Conservation (phyloP, 2,888 invertebrate species). For the Diaphora mendica region DNA sequence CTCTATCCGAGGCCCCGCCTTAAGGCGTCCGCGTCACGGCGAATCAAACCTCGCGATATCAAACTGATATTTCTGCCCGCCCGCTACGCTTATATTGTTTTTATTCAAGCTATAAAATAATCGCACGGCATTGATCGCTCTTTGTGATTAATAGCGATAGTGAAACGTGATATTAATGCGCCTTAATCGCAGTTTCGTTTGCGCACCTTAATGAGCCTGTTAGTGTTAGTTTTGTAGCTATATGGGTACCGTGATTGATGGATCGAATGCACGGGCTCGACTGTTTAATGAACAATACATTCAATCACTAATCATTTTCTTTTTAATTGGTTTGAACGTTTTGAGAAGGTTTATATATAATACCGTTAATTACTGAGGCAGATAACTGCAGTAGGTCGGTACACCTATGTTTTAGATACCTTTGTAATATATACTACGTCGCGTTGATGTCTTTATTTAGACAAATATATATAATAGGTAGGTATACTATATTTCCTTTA, state of each 20-base stretch:
- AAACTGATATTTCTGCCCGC: conserved; percentile 84
- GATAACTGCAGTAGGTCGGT: not conserved
- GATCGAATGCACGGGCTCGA: conserved; percentile 43
- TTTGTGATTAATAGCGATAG: conserved; percentile 64
- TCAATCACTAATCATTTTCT: conserved; percentile 37
- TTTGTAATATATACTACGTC: conserved; percentile 29
- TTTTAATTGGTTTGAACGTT: conserved; percentile 38
- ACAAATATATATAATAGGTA: conserved; percentile 17
- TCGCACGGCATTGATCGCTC: conserved; percentile 68
- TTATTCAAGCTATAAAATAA: conserved; percentile 84
- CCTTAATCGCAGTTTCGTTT: conserved; percentile 52
- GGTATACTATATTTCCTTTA: not conserved
- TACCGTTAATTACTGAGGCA: conserved; percentile 6
- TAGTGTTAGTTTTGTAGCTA: conserved; percentile 48
- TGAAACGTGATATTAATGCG: conserved; percentile 61
- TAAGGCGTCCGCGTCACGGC: conserved; percentile 80
- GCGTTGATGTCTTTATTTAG: conserved; percentile 67
- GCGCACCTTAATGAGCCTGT: conserved; percentile 56
- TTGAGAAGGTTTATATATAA: conserved; percentile 7
- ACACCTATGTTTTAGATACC: not conserved
- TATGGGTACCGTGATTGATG: conserved; percentile 45
- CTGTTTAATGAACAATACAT: conserved; percentile 45
- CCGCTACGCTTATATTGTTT: conserved; percentile 80
- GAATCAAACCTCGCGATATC: conserved; percentile 83
- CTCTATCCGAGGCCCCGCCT: conserved; percentile 76